Conservation (phyloP, 2,797 vertebrate species). For the Hapalemur alaotrensis region DNA sequence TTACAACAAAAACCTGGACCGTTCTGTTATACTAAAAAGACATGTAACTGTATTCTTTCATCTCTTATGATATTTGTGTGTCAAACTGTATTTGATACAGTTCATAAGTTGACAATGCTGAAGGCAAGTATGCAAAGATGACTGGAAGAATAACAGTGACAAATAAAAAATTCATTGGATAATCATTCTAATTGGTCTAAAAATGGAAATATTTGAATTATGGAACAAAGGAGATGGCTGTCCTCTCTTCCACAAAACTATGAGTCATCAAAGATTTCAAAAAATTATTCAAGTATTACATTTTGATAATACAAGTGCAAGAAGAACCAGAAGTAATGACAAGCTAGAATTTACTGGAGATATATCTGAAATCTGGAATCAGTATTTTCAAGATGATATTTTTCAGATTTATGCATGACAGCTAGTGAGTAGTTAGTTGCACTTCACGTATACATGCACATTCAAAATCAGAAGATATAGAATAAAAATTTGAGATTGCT, state of each 20-base stretch:
- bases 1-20: background rate
- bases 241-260: background rate
- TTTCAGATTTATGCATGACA: background rate
- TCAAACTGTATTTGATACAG: background rate
- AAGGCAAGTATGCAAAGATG: background rate
- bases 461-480: background rate
- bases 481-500: background rate
- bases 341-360: background rate
- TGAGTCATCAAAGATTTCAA: background rate
- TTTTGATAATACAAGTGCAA: background rate
- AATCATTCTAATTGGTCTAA: background rate
- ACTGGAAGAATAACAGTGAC: background rate
- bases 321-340: background rate
- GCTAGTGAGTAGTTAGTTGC: background rate
- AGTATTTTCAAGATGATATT: background rate
- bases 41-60: background rate
- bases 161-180: background rate
- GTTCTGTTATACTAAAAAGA: background rate
- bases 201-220: conserved; percentile 2
- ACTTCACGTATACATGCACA: background rate
- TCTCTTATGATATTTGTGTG: background rate
- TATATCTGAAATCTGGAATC: background rate
- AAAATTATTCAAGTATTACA: background rate
- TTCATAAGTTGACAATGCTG: background rate
- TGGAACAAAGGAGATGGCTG: background rate